A percentile compares a stretch with the other conserved stretches of the same genome.
phyloP scores from a whole-genome alignment of 2,888 invertebrate species.

The Quadroppia sp. region DNA sequence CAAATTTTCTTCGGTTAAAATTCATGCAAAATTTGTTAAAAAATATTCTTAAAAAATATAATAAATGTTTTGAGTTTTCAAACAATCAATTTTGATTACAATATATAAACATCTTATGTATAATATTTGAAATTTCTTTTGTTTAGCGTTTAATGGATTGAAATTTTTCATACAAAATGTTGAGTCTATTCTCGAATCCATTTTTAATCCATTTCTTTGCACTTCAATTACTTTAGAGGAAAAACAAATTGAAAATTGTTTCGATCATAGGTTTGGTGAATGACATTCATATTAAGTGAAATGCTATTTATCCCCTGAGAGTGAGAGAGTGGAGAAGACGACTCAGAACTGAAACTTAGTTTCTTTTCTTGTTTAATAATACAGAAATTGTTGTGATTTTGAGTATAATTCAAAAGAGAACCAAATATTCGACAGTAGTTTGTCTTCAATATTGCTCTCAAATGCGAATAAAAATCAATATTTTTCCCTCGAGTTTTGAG shows the following conservation, averaged over 20 bases:
- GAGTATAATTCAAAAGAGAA: neutral
- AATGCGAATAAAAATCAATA: constrained; percentile 6
- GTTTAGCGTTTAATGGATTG: neutral
- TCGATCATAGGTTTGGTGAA: neutral
- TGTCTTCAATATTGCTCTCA: neutral
- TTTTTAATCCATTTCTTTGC: neutral
- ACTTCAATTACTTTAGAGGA: constrained; percentile 1
- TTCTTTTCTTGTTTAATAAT: neutral
- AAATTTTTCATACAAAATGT: neutral
- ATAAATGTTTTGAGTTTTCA: neutral
- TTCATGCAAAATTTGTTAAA: no score
- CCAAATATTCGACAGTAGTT: constrained; percentile 17
- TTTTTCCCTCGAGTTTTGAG: neutral
- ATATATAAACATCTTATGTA: neutral
- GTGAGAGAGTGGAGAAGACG: neutral
- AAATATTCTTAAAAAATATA: neutral
- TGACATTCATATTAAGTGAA: constrained; percentile 27
- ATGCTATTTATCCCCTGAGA: constrained; percentile 20
- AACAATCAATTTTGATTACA: neutral
- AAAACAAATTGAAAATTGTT: constrained; percentile 17
- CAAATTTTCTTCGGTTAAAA: neutral
- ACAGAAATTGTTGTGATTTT: neutral
- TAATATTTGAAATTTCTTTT: neutral
- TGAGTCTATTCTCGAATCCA: neutral
- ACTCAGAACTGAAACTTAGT: neutral